Evolutionary conservation across 2,888 invertebrate species (phyloP), one percentile per base, ranked within the genome.

Genomic region (Eurytoma adleriae): DNA sequence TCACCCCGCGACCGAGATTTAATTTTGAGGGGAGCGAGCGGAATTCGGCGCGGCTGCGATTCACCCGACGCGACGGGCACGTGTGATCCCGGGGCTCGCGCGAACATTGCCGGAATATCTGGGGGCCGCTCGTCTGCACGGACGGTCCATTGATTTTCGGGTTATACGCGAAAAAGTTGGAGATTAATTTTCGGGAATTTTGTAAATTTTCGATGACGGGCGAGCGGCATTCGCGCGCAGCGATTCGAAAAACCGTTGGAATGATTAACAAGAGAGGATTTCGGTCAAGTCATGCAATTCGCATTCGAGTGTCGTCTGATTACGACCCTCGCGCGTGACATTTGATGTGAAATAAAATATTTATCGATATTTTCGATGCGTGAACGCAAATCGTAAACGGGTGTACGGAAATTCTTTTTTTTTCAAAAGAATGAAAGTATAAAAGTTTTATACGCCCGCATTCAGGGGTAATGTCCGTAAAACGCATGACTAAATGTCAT

Each of bases 161-260:
- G 40, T 24, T 24, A 40, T 1, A 40, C 10, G 40, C 10, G 24
- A 24, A 50, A 68, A 68, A 54, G 24, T 52, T 66, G 81, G 30
- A 54, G 56, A 27, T 84, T 84, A 54, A 54, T 54, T 54, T 54
- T 54, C n/a, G 54, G 16, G 54, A 16, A 54, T 54, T 54, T 54
- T 54, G 14, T 54, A n/a, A 14, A 54, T 54, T 54, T 54, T n/a
- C 54, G 54, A 1, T 54, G 40, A 40, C 40, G 40, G 10, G 10
- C 40, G 40, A 10, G 40, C 24, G 24, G 24, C 24, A 24, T 24
- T 24, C 24, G 24, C 24, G 24, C 40, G 40, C 10, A 40, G 40
- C 40, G 40, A 40, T 40, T 40, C 40, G 40, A 40, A 40, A 40
- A 40, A 40, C 10, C 40, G 10, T 10, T 10, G 40, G 10, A 10